Evolutionary conservation across 92 coral and sea anemone genomes (phyloP).

Genomic region (Actinernus sp.): DNA sequence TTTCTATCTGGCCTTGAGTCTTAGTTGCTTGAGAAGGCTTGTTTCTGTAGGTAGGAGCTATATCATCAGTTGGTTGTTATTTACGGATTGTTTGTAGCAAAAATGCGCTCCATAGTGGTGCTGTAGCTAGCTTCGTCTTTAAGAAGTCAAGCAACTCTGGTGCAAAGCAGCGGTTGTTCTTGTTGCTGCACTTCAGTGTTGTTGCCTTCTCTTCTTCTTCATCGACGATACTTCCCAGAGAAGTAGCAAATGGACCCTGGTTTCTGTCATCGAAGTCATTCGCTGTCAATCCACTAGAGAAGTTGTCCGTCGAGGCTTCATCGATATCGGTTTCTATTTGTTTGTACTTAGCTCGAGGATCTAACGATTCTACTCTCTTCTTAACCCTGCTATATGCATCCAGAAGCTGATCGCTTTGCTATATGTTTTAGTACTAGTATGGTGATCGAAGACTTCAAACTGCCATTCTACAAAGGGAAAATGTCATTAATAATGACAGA

Average conservation of each 20-base stretch:
- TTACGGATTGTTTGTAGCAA: background rate
- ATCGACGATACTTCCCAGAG: background rate
- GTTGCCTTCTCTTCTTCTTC: background rate
- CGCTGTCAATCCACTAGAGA: background rate
- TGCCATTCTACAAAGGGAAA: too few species aligned
- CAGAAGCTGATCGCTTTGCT: background rate
- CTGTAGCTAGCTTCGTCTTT: constrained; percentile 3
- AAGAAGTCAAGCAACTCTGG: constrained; percentile 5
- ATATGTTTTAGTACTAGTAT: too few species aligned
- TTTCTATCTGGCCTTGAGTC: constrained; percentile 45
- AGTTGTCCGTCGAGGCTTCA: background rate
- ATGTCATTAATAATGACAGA: too few species aligned
- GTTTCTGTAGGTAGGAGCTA: background rate
- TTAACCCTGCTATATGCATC: constrained; percentile 1
- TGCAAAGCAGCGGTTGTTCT: background rate
- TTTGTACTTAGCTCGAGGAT: background rate
- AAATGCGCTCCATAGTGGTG: constrained; percentile 16
- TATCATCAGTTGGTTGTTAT: background rate
- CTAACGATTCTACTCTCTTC: constrained; percentile 8
- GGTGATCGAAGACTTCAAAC: too few species aligned
- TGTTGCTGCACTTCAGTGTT: background rate
- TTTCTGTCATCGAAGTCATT: background rate
- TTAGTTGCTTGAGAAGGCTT: background rate
- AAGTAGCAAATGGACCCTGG: constrained; percentile 1
- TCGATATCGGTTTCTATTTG: background rate